Evolutionary conservation across 2,888 invertebrate genomes (phyloP), one percentile per base, ranked within the genome.

Genomic region (Hyposoter dolosus): DNA sequence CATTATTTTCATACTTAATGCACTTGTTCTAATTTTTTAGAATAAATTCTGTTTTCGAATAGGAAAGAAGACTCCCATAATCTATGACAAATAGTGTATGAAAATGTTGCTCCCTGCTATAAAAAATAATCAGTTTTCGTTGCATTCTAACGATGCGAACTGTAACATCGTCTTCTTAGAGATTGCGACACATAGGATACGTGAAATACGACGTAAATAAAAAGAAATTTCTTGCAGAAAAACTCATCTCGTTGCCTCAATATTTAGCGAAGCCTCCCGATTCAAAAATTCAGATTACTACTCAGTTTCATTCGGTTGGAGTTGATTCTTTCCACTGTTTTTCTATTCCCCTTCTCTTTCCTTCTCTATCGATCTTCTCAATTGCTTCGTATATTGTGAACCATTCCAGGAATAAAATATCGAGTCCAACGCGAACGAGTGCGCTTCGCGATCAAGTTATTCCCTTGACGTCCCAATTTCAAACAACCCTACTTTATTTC

Each of bases 241-340:
- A 74, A 74, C 28, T 43, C n/a, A 60, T 6, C 23, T 32, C 23
- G 60, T 45, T 45, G 4, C 32, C n/a, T 17, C 45, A 47, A 60
- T 28, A 9, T 28, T 60, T 6, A 1, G 60, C 15, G n/a, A 28
- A 28, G 10, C 12, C 28, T 56, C 23, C 3, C 4, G 1, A 56
- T 56, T 23, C 10, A 23, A 23, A 56, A 56, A 56, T 4, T 12
- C 28, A 19, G 4, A 63, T n/a, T 28, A 23, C 43, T 63, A 17
- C n/a, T 63, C 63, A 45, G 43, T 75, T 75, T 47, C 45, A 75
- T 17, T 17, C 5, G 60, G 60, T 28, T 4, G 15, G 6, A 60
- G 28, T 15, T 15, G 12, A 56, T 56, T 3, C 1, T 56, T 56
- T 50, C 17, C 47, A 50, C 17, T 1, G 6, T 50, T 19, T 56